phyloP scores from a whole-genome alignment of 2,888 invertebrate species.

The Pterostichus madidus region DNA sequence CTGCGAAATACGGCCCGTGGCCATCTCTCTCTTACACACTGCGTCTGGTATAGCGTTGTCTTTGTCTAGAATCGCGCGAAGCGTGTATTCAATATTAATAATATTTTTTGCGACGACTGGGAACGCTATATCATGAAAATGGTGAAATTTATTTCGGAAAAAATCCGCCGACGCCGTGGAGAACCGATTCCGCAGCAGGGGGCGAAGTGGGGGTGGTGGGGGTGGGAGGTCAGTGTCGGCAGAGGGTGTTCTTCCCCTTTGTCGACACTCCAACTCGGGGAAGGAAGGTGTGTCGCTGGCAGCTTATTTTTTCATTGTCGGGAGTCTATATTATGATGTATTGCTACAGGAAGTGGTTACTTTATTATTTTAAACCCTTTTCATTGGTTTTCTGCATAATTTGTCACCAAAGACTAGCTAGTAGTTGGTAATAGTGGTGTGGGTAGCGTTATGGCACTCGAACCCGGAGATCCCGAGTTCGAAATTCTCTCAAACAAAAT shows the following conservation, averaged over 20 bases:
- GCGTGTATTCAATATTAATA: slow-evolving; percentile 58
- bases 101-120: slow-evolving; percentile 59
- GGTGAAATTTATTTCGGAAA: slow-evolving; percentile 61
- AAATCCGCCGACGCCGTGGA: slow-evolving; percentile 53
- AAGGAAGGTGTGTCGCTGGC: slow-evolving; percentile 24
- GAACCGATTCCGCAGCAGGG: slow-evolving; percentile 20
- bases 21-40: slow-evolving; percentile 19
- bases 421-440: no score
- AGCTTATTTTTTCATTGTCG: slow-evolving; percentile 45
- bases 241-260: not conserved
- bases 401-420: no score
- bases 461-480: no score
- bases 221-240: not conserved
- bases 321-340: slow-evolving; percentile 8
- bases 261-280: not conserved
- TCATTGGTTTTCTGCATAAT: not conserved
- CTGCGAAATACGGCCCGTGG: slow-evolving; percentile 48
- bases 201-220: slow-evolving; percentile 4
- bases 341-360: not conserved
- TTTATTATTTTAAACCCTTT: not conserved
- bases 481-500: no score
- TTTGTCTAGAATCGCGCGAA: slow-evolving; percentile 19
- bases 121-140: slow-evolving; percentile 58
- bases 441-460: no score
- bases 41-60: not conserved